Evolutionary conservation across 2,888 invertebrate species (phyloP), one percentile per base, ranked within the genome.

Genomic region (Scelioninae gen. 1): DNA sequence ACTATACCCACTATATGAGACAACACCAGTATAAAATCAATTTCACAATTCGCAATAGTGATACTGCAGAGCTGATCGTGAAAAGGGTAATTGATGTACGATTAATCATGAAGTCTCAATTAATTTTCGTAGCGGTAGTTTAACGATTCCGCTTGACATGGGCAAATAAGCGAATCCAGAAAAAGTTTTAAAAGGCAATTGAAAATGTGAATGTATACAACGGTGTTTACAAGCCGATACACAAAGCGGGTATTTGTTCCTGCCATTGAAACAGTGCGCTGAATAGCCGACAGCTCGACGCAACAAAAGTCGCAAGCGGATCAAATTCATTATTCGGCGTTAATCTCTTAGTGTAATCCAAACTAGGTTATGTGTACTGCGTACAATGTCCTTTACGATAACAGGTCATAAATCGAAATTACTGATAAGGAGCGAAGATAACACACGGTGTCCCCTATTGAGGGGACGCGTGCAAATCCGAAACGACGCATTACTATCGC

Each of bases 291-390:
- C 63, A 47, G 45, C 43, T 77, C n/a, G n/a, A n/a, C 40, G 63
- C 49, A 63, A 81, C 69, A 51, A 75, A 74, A 83, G 82, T 79
- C 56, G 72, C 69, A 76, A 66, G 58, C 76, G 72, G 53, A 81
- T 74, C 51, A 68, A 51, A 80, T 84, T 83, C 79, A 80, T 85
- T 84, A 83, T 66, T 68, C 31, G 62, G 55, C 38, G 29, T 45
- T 89, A 89, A 90, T 90, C 89, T 89, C 87, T 87, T 86, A 86
- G 82, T 69, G 87, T 88, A 88, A 88, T 88, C 88, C 87, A 86
- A 87, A 89, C 87, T 87, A 86, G 86, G 87, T 86, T 86, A 85
- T 81, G 83, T 68, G 77, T 78, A 83, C 82, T 85, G 85, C 83
- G 86, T 86, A 86, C 86, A 87, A 85, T 82, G 86, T 87, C 87